Conservation (phyloP, 37 sponge, comb jelly and placozoan species). For the Cliona cf. orientalis region DNA sequence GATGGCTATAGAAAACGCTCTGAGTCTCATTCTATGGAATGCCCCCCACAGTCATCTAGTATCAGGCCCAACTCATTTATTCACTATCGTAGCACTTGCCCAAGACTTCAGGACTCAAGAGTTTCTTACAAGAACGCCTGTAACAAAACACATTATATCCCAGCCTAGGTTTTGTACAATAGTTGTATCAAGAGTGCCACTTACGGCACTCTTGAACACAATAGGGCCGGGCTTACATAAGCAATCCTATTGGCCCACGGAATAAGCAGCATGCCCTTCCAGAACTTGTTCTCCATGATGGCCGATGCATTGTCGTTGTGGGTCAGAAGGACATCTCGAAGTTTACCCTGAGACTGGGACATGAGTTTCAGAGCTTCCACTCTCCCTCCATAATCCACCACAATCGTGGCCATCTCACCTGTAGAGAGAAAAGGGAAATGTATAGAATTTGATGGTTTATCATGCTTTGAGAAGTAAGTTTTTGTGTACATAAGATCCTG, state of each 20-base stretch:
- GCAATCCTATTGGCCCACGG: constrained; percentile 84
- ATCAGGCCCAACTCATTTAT: not conserved
- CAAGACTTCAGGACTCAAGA: too few relatives aligned
- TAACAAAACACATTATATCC: too few relatives aligned
- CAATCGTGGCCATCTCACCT: constrained; percentile 61
- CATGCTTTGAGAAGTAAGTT: not conserved
- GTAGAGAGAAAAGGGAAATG: not conserved
- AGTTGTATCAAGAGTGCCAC: not conserved
- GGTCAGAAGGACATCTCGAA: constrained; percentile 59
- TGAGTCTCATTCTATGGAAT: not conserved
- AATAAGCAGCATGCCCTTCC: constrained; percentile 71
- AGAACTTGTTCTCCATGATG: constrained; percentile 69
- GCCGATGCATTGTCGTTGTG: constrained; percentile 66
- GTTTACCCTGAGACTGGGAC: constrained; percentile 9
- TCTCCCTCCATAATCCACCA: constrained; percentile 76
- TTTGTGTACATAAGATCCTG: too few relatives aligned
- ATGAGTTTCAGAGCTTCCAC: constrained; percentile 63
- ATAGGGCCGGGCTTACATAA: constrained; percentile 35
- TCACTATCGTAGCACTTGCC: too few relatives aligned
- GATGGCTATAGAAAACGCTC: not conserved
- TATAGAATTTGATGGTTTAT: not conserved
- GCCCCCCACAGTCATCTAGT: too few relatives aligned
- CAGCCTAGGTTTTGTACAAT: not conserved
- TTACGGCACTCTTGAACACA: not conserved
- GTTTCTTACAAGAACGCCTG: too few relatives aligned